Percentiles rank a stretch among this genome's conserved stretches.
phyloP scores from a whole-genome alignment of 2,113 vertebrate genomes.

The Propithecus coquereli region DNA sequence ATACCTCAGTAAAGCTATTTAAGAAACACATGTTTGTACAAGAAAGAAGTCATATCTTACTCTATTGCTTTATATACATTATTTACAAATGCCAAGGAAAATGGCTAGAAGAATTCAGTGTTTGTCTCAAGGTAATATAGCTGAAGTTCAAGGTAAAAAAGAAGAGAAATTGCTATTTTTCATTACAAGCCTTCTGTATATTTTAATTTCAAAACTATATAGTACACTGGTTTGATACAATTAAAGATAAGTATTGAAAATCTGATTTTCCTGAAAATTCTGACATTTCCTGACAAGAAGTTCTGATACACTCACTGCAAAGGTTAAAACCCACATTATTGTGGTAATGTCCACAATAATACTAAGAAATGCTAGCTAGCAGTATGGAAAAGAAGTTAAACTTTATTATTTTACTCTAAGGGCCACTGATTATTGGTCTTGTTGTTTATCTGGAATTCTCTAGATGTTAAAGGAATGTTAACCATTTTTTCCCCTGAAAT shows the following conservation, averaged over 20 bases:
- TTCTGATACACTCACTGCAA: neutral
- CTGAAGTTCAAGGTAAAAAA: neutral
- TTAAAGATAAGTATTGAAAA: neutral
- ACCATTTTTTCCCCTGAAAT: neutral
- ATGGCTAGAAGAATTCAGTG: neutral
- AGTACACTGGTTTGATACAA: neutral
- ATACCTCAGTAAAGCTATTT: neutral
- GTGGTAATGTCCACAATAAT: neutral
- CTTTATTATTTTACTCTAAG: neutral
- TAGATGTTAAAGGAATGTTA: neutral
- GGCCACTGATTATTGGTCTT: neutral
- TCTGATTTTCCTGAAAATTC: neutral
- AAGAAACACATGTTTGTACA: neutral
- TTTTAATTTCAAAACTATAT: neutral
- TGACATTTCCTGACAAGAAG: neutral
- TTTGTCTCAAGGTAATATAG: neutral
- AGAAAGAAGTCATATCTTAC: conserved; percentile 7
- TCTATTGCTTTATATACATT: neutral
- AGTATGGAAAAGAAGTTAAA: neutral
- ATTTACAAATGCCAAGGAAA: neutral
- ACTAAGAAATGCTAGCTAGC: neutral
- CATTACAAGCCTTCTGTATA: neutral
- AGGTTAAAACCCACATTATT: neutral
- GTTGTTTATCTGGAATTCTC: neutral
- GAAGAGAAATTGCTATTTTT: neutral